Conservation (phyloP, 2,797 vertebrate species). For the Schizopygopsis pylzovi region DNA sequence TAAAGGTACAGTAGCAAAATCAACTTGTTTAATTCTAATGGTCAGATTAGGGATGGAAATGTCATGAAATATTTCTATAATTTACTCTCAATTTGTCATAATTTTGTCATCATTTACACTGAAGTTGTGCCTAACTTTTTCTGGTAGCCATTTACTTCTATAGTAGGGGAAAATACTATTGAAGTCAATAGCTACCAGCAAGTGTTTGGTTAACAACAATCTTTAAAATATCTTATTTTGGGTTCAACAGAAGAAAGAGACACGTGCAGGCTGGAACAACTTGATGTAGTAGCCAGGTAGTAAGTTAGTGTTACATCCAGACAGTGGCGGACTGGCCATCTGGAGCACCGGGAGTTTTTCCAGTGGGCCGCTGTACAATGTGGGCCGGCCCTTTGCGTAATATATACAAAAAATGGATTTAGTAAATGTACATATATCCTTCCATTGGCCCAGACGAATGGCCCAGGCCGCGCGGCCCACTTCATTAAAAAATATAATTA, state of each 20-base stretch:
- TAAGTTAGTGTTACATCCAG: too few relatives aligned
- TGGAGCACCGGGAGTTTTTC: too few relatives aligned
- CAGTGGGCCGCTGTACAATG: too few relatives aligned
- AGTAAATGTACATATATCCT: too few relatives aligned
- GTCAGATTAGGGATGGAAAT: neutral
- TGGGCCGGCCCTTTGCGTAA: too few relatives aligned
- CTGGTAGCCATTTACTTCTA: neutral
- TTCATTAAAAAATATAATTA: too few relatives aligned
- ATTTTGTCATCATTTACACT: too few relatives aligned
- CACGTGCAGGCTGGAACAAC: neutral
- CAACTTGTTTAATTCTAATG: neutral
- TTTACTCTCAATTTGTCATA: neutral
- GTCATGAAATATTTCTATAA: neutral
- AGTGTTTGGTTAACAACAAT: neutral
- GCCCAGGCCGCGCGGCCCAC: too few relatives aligned
- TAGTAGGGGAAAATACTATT: neutral
- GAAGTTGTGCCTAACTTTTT: neutral
- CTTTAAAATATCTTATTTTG: neutral
- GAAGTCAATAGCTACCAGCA: neutral
- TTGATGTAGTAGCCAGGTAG: too few relatives aligned
- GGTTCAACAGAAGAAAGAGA: neutral
- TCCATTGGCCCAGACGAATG: too few relatives aligned
- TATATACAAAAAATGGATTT: too few relatives aligned
- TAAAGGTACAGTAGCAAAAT: slow-evolving; percentile 4
- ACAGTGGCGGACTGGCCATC: too few relatives aligned